Conservation (phyloP, 2,113 vertebrate genomes). For the Astatoreochromis straeleni region DNA sequence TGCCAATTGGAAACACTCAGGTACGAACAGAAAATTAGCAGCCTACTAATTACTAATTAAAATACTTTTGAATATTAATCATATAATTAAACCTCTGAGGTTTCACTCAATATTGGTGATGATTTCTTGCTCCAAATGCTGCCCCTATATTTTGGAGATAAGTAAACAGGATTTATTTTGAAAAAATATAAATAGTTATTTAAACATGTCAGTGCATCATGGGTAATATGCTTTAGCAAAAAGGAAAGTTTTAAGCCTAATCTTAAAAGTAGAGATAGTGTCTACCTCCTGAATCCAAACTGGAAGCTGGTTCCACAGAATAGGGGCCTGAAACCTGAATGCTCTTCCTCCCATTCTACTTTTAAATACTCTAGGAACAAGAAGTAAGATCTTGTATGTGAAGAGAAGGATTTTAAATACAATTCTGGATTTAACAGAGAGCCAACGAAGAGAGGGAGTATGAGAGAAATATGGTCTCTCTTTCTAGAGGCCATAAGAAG, state of each 20-base stretch:
- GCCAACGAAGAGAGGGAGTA: background rate
- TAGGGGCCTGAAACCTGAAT: background rate
- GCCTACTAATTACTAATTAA: background rate
- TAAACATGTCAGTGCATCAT: background rate
- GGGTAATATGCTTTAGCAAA: background rate
- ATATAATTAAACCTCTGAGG: background rate
- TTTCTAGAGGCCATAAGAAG: background rate
- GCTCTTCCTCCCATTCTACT: background rate
- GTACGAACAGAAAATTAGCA: background rate
- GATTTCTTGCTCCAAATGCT: background rate
- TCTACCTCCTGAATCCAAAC: background rate
- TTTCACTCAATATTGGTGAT: background rate
- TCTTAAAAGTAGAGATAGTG: background rate
- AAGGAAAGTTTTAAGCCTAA: background rate
- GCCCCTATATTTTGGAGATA: background rate
- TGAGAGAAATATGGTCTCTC: background rate
- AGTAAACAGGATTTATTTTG: background rate
- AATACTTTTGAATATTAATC: background rate
- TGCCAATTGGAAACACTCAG: conserved; percentile 1
- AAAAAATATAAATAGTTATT: background rate
- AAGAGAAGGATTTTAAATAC: background rate
- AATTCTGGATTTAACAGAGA: background rate
- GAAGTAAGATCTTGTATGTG: background rate
- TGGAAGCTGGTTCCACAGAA: background rate
- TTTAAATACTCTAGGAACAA: background rate